Conservation (phyloP, 2,797 vertebrate genomes). For the Ibycter americanus region DNA sequence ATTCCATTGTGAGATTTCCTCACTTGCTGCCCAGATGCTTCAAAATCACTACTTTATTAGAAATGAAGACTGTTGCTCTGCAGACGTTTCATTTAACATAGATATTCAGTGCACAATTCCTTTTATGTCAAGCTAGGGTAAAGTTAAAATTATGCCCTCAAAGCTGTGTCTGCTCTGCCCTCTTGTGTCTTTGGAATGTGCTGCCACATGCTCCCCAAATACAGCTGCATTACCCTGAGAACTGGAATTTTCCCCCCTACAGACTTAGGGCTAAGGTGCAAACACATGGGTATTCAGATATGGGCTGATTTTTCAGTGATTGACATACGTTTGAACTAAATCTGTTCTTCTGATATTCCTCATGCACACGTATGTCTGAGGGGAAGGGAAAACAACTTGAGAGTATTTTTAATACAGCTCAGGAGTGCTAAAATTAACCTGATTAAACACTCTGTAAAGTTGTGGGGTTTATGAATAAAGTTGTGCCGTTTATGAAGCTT, state of each 20-base stretch:
- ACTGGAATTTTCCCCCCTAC: neutral
- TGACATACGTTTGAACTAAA: neutral
- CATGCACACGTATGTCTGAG: neutral
- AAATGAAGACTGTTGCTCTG: neutral
- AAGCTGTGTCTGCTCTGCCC: constrained; percentile 47
- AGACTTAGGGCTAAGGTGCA: neutral
- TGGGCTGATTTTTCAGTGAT: neutral
- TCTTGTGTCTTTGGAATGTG: constrained; percentile 45
- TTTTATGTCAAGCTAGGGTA: neutral
- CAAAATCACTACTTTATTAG: neutral
- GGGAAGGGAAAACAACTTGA: neutral
- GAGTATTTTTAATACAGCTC: neutral
- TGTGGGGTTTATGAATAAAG: neutral
- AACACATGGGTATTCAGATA: neutral
- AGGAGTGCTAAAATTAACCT: neutral
- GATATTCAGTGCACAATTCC: neutral
- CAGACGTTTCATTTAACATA: neutral
- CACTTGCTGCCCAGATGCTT: neutral
- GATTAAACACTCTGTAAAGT: neutral
- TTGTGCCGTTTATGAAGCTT: neutral
- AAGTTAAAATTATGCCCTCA: neutral
- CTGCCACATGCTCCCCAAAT: neutral
- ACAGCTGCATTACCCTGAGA: neutral
- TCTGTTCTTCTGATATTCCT: neutral
- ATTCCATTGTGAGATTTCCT: neutral